Evolutionary conservation across 2,888 invertebrate genomes (phyloP).

Genomic region (Volucella bombylans): DNA sequence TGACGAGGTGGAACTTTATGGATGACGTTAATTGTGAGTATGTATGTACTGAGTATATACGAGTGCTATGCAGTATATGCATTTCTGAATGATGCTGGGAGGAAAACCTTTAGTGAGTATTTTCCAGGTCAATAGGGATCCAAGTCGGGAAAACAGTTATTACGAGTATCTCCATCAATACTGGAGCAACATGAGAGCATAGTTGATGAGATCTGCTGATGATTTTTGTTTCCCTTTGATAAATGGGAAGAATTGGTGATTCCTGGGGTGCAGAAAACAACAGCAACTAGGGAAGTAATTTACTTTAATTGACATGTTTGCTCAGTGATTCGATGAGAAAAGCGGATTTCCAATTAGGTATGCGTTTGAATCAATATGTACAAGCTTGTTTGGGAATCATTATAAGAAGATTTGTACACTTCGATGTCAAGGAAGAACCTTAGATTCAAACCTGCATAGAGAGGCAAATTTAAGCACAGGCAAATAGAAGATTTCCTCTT

Average conservation of each 20-base stretch:
- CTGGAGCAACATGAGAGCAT: constrained; percentile 21
- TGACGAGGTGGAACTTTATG: constrained; percentile 2
- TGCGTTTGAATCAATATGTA: too few species aligned
- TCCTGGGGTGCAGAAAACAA: neutral
- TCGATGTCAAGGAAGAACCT: too few species aligned
- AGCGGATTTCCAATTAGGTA: too few species aligned
- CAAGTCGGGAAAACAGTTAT: neutral
- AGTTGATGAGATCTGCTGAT: constrained; percentile 6
- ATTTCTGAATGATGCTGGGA: constrained; percentile 1
- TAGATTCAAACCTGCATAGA: too few species aligned
- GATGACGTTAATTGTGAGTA: constrained; percentile 34
- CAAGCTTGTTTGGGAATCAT: too few species aligned
- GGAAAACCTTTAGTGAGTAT: constrained; percentile 10
- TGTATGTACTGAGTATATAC: too few species aligned
- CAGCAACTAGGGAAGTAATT: neutral
- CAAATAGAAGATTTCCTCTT: too few species aligned
- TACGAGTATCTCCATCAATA: constrained; percentile 19
- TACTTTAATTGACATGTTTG: constrained; percentile 9
- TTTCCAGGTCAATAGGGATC: constrained; percentile 50
- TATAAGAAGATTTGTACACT: too few species aligned
- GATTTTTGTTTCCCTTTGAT: neutral
- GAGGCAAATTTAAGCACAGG: too few species aligned
- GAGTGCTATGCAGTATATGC: constrained; percentile 10
- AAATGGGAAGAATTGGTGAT: neutral
- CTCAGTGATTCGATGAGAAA: neutral